Base-by-base conservation (phyloP, 1,140 invertebrate species). In the Acromyrmex echinatior region DNA sequence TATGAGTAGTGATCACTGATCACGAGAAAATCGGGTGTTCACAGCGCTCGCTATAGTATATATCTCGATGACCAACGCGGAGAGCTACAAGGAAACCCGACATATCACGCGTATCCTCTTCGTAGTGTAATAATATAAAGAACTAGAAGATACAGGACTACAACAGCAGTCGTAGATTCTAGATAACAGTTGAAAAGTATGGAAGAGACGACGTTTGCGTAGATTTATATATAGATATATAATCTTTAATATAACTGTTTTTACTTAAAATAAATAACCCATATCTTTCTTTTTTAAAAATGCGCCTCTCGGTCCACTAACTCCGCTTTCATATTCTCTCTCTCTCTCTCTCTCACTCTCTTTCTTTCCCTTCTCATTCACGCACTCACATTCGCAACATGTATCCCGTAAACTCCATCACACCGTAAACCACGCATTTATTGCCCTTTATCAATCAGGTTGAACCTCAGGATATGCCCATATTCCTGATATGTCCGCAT, bases 261-360 rank as follows among this genome's bases (percentile, higher is more conserved):
- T 92, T 89, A 86, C 92, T 92, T 89, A 92, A 93, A 94, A 94
- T 94, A 93, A 92, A 93, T 93, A 93, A 92, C 56, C 89, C 87
- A 86, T 77, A 45, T 88, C 73, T 51, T 87, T 85, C 86, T 87
- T 88, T 87, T 87, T 90, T 87, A 77, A 86, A 91, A 93, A 90
- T 88, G 86, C 85, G 78, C 79, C 78, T 89, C 78, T 90, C 85
- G 78, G 66, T 89, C 76, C 66, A 25, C 58, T 88, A 62, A 86
- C 28, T 65, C 56, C 35, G 25, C 70, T 62, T 66, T 66, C 25
- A 63, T 25, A 35, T 45, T 25, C 56, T 58, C 56, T 58, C 18
- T 18, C 51, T 35, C 18, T 71, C 45, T 21, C 21, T 18, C 51
- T 35, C 18, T n/a, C 51, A n/a, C 9, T 51, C 28, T 35, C 35